Evolutionary conservation across 2,797 vertebrate genomes (phyloP), one percentile per base, ranked within the genome.

Genomic region (Scleropages formosus): DNA sequence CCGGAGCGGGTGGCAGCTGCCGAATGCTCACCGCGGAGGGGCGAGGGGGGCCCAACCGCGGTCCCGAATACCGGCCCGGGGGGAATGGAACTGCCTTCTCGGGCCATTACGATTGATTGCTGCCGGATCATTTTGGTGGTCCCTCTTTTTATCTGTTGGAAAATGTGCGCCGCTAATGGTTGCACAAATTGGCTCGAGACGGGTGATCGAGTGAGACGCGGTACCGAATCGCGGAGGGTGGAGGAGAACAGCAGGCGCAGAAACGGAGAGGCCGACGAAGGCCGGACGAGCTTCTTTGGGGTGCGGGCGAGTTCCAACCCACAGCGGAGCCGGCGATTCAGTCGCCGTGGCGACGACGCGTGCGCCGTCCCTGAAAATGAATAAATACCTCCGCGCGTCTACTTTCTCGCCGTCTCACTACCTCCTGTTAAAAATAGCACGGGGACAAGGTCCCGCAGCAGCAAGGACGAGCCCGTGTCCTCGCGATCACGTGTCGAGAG

Each of bases 21-120:
- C 22, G 65, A 93, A 93, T 93, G 92, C 92, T 91, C 91, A 93
- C 93, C 93, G 92, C 92, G 92, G 92, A 93, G 92, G 91, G 89
- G 90, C 93, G 91, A 93, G 93, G 93, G 91, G 91, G 91, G 91
- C 92, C 92, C 90, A 94, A 92, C 92, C 93, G 92, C 91, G 91
- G 91, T 91, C 93, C 93, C 93, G 91, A 39, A 39, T 31, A 6
- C 93, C 92, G 53, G 0, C 10, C 15, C 6, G 8, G 16, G 11
- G 24, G 49, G 18, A 26, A 20, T 53, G 22, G 2, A 58, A 71
- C 9, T 31, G 1, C 27, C 4, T 51, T 13, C 24, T 70, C 53
- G 27, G n/a, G 49, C 22, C 22, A 56, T 58, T 18, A 53, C 24
- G 11, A 69, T 24, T 13, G n/a, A 53, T 26, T 18, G 51, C 24